Percentiles rank a stretch among this genome's conserved stretches.
phyloP scores from a whole-genome alignment of 2,888 invertebrate species.

The Conistra vaccinii region DNA sequence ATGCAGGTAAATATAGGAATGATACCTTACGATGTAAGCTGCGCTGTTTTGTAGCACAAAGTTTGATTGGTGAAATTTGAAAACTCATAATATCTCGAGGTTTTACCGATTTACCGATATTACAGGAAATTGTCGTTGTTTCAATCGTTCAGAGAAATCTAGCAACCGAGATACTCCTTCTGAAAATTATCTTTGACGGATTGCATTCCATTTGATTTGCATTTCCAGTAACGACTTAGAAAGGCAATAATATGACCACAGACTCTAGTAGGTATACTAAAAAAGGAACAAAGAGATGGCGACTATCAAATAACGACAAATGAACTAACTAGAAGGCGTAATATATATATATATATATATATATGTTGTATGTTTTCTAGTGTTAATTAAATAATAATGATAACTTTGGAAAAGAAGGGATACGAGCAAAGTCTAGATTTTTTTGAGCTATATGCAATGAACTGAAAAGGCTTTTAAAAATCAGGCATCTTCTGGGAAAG shows the following conservation, averaged over 20 bases:
- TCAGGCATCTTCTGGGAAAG: not conserved
- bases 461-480: not conserved
- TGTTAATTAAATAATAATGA: too few relatives aligned
- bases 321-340: not conserved
- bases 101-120: not conserved
- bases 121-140: not conserved
- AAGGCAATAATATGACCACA: not conserved
- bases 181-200: not conserved
- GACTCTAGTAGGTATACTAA: not conserved
- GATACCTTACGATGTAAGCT: not conserved
- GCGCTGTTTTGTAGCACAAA: not conserved
- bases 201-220: not conserved
- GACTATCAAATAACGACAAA: not conserved
- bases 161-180: not conserved
- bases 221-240: not conserved
- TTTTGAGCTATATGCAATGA: not conserved
- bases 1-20: not conserved
- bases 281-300: not conserved
- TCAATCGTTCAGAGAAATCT: not conserved
- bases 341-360: too few relatives aligned
- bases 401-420: not conserved
- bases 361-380: too few relatives aligned
- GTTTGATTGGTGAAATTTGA: not conserved
- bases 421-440: not conserved
- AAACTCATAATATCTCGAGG: not conserved